Percentiles rank a stretch among this genome's conserved stretches.
These are phyloP conservation scores for Australoheros scitulus DNA, from an alignment of 2,113 vertebrate species.

Conservation along the genomic window DNA sequence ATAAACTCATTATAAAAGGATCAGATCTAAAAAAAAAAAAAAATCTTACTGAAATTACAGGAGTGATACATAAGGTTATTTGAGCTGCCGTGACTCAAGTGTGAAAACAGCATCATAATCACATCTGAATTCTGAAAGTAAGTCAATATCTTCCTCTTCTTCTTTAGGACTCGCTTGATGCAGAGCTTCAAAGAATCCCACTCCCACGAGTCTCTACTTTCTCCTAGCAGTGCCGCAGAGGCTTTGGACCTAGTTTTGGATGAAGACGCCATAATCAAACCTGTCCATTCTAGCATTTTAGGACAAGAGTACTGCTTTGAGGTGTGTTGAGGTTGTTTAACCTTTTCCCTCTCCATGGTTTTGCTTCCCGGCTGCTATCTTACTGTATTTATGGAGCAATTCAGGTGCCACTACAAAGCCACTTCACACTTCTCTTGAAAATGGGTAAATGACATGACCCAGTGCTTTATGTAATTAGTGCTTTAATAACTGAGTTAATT, in stretches of 20 bases:
- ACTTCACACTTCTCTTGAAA: neutral
- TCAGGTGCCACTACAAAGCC: neutral
- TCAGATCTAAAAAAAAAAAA: slow-evolving; percentile 15
- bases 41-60: slow-evolving; percentile 12
- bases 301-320: slow-evolving; percentile 98
- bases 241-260: slow-evolving; percentile 94
- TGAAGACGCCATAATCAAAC: slow-evolving; percentile 93
- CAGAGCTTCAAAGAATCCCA: slow-evolving; percentile 97
- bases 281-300: slow-evolving; percentile 95
- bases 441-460: neutral
- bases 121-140: slow-evolving; percentile 7
- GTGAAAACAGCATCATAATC: neutral
- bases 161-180: slow-evolving; percentile 90
- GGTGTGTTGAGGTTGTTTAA: slow-evolving; percentile 71
- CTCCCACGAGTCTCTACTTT: slow-evolving; percentile 94
- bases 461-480: neutral
- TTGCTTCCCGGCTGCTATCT: neutral
- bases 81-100: slow-evolving; percentile 28
- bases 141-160: slow-evolving; percentile 25
- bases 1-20: slow-evolving; percentile 51
- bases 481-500: slow-evolving; percentile 1
- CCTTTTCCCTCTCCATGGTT: neutral
- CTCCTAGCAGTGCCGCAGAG: slow-evolving; percentile 92
- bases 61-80: neutral
- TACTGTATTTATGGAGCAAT: neutral